Conservation (phyloP, 92 coral and sea anemone species). For the Muricea muricata region DNA sequence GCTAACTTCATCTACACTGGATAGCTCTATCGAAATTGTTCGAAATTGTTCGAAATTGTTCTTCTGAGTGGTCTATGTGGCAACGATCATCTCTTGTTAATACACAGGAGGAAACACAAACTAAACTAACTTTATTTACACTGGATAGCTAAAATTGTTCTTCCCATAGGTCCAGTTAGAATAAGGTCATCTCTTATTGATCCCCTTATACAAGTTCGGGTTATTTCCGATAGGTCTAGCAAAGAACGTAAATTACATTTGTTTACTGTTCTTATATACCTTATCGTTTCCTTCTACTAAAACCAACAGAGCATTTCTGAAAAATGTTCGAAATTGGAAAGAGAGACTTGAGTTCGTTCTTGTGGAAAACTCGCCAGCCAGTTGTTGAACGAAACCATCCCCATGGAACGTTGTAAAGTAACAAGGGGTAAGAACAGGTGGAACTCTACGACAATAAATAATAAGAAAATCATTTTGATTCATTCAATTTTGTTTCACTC, state of each 20-base stretch:
- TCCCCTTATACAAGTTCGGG: too few species aligned
- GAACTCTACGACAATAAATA: too few species aligned
- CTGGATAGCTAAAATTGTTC: too few species aligned
- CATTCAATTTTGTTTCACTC: neutral
- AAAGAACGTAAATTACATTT: too few species aligned
- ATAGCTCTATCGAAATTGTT: neutral
- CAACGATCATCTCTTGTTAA: too few species aligned
- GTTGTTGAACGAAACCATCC: slow-evolving; percentile 78
- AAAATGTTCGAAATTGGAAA: slow-evolving; percentile 88
- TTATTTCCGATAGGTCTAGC: too few species aligned
- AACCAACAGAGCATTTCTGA: slow-evolving; percentile 56
- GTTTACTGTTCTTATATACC: neutral
- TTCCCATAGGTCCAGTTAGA: too few species aligned
- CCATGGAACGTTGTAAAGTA: slow-evolving; percentile 96
- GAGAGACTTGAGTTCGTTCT: slow-evolving; percentile 75
- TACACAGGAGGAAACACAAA: too few species aligned
- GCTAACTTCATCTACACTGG: neutral
- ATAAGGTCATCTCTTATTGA: too few species aligned
- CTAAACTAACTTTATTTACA: too few species aligned
- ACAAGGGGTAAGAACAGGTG: too few species aligned
- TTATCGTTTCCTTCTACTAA: slow-evolving; percentile 24
- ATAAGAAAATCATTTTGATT: neutral
- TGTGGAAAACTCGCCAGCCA: slow-evolving; percentile 80
- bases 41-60: neutral
- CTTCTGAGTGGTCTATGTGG: too few species aligned